Evolutionary conservation across 2,888 invertebrate species (phyloP), one percentile per base, ranked within the genome.

Genomic region (Tromatobia lineatoria): DNA sequence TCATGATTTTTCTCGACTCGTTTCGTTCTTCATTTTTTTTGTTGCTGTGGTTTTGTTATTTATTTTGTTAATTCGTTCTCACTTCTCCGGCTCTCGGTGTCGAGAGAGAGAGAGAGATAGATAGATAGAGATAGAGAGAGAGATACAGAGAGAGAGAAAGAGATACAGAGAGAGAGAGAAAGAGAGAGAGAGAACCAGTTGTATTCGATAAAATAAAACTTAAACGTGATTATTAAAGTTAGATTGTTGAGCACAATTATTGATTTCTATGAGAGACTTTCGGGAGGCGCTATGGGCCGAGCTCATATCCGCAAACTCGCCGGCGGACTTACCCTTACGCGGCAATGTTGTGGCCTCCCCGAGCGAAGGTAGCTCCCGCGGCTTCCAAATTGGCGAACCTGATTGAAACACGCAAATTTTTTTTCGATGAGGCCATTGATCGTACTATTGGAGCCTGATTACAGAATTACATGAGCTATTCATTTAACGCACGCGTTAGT

Each of bases 321-420:
- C 89, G 67, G 91, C 92, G 88, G 93, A 92, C 83, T 95, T 94
- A 93, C 95, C 95, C 94, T 95, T 95, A 91, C 95, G 95, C 91
- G 96, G 96, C 93, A 96, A 95, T 82, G 96, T 96, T 90, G 95
- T 95, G 90, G 95, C 95, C 94, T 96, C 96, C 87, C 95, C 94
- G 92, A 95, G 94, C 92, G 95, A 95, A 69, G 94, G 94, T 91
- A 95, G 93, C 95, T 98, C 98, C 95, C 98, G 97, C 95, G 98
- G 98, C 96, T 99, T 99, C 99, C 99, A 99, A 95, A 99, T 97
- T 94, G 99, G 99, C 95, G 99, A 99, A 95, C 98, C 98, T 97
- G 96, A 80, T 86, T 86, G 69, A 86, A 86, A 85, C 79, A 82
- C 80, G 85, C 85, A 85, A 85, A 83, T 83, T 75, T 86, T 82